Conservation (phyloP, 1,140 invertebrate genomes). For the Drosophila leontia region DNA sequence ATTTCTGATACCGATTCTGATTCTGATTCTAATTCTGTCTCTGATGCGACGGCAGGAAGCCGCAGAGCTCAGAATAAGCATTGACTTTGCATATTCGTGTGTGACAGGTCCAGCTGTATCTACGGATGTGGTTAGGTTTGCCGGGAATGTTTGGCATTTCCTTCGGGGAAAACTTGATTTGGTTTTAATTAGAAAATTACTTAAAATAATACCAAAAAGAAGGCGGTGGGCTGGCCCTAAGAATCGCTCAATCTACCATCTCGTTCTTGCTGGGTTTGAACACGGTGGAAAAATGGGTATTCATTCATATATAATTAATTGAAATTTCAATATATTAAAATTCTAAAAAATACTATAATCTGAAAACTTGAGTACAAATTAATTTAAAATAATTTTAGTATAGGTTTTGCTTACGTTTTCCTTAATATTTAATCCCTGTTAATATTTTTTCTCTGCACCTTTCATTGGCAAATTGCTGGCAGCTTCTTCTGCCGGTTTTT, state of each 20-base stretch:
- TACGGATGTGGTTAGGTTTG: conserved; percentile 24
- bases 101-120: conserved; percentile 37
- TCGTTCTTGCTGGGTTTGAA: not conserved
- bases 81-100: conserved; percentile 60
- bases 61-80: conserved; percentile 50
- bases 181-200: conserved; percentile 76
- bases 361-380: no score
- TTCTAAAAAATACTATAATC: not conserved
- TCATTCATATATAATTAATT: no score
- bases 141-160: conserved; percentile 49
- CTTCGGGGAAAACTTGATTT: conserved; percentile 44
- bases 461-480: conserved; percentile 50
- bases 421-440: not conserved
- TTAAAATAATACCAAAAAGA: conserved; percentile 79
- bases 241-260: conserved; percentile 74
- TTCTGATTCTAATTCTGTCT: not conserved
- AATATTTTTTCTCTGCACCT: conserved; percentile 27
- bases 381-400: not conserved
- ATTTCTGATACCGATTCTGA: conserved; percentile 7
- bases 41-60: conserved; percentile 58
- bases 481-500: conserved; percentile 32
- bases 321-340: not conserved
- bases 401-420: not conserved
- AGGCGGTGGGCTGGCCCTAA: conserved; percentile 70
- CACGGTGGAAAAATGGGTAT: conserved; percentile 29